Conservation (phyloP, 2,888 invertebrate genomes). For the Luperina testacea region DNA sequence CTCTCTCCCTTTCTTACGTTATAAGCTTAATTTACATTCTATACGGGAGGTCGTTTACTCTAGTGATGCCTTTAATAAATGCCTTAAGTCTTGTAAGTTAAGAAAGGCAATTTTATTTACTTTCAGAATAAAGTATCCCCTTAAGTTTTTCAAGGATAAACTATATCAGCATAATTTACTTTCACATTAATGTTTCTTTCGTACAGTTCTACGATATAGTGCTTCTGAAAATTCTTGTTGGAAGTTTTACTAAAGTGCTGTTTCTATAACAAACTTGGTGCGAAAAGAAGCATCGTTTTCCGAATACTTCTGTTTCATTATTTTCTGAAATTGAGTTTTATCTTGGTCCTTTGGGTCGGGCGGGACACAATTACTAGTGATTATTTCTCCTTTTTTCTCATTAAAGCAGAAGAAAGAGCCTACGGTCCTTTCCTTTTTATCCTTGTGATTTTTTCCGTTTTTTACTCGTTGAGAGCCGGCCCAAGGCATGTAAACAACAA, state of each 20-base stretch:
- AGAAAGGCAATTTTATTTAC: constrained; percentile 31
- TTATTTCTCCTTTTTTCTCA: constrained; percentile 6
- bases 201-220: constrained; percentile 14
- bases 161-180: constrained; percentile 8
- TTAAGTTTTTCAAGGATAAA: constrained; percentile 2
- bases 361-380: not conserved
- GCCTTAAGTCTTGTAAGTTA: constrained; percentile 24
- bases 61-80: constrained; percentile 30
- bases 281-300: not conserved
- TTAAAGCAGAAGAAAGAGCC: constrained; percentile 5
- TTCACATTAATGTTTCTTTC: constrained; percentile 10
- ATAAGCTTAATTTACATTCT: constrained; percentile 7
- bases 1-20: constrained; percentile 4
- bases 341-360: not conserved
- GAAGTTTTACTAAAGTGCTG: constrained; percentile 27
- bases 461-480: constrained; percentile 11
- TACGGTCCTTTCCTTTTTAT: constrained; percentile 15
- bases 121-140: constrained; percentile 18
- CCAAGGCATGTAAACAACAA: constrained; percentile 40
- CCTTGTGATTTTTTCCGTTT: not conserved
- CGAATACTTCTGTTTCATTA: not conserved
- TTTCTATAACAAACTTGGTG: constrained; percentile 20
- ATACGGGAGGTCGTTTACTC: constrained; percentile 1
- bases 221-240: constrained; percentile 4
- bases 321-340: not conserved